A percentile compares a stretch with the other conserved stretches of the same genome.
Evolutionary conservation across 2,797 vertebrate species (phyloP).

Genomic region (Smutsia temminckii): DNA sequence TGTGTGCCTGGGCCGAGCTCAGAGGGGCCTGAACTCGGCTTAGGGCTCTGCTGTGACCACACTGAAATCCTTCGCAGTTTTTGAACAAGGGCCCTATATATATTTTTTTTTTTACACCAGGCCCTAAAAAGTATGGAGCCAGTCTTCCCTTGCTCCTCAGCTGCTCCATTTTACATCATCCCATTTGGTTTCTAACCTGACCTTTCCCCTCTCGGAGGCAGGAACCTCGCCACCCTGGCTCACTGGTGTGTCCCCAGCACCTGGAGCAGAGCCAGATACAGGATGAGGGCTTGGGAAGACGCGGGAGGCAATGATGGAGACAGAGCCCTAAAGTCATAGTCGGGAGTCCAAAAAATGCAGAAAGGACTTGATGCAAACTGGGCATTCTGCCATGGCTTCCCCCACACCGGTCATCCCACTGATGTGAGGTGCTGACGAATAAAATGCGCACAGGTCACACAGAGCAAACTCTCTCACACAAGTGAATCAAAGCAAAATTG

Average conservation of each 20-base stretch:
- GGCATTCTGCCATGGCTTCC: not conserved
- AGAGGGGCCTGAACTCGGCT: not conserved
- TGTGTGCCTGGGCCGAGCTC: accelerated
- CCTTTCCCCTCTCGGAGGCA: not conserved
- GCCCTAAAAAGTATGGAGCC: not conserved
- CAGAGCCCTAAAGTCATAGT: not conserved
- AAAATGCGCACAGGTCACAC: not conserved
- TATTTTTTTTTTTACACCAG: not conserved
- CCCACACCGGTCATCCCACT: too few species aligned
- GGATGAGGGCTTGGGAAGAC: not conserved
- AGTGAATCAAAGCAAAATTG: not conserved
- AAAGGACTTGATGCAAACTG: not conserved
- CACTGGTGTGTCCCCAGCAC: not conserved
- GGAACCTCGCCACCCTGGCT: not conserved
- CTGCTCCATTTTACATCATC: not conserved
- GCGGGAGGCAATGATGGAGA: not conserved
- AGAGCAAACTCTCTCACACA: not conserved
- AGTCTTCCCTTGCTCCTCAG: not conserved
- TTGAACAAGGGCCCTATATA: not conserved
- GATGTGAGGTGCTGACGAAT: not conserved
- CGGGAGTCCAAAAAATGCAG: not conserved
- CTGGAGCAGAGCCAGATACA: not conserved
- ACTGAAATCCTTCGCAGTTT: not conserved
- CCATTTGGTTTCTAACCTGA: not conserved
- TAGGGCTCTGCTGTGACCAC: not conserved